These are phyloP conservation scores for Candidula unifasciata DNA, from an alignment of 2,888 invertebrate genomes.

Conservation along the genomic window DNA sequence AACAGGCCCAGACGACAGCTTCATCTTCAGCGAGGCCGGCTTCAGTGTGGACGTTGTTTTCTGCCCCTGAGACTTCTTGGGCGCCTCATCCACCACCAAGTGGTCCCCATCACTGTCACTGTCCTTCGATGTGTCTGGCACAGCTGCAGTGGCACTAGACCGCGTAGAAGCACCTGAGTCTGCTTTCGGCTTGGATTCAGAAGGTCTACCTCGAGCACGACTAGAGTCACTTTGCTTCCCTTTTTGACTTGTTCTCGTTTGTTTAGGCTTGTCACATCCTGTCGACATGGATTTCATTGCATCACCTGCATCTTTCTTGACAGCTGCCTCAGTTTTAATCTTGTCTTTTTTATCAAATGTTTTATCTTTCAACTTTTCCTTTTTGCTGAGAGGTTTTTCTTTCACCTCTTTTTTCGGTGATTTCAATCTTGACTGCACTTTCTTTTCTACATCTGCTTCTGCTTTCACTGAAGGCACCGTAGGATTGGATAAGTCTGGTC, in stretches of 20 bases:
- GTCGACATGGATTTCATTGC: background rate
- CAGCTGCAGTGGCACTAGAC: background rate
- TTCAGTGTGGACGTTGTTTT: slow-evolving; percentile 59
- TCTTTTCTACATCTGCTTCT: slow-evolving; percentile 38
- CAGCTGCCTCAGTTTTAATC: background rate
- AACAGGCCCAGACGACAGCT: slow-evolving; percentile 32
- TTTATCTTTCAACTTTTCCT: slow-evolving; percentile 28
- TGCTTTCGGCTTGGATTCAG: slow-evolving; percentile 25
- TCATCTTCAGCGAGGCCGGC: slow-evolving; percentile 58
- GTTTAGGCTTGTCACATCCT: background rate
- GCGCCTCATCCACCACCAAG: slow-evolving; percentile 79
- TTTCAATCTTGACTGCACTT: background rate
- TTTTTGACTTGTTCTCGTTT: background rate
- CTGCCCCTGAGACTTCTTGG: slow-evolving; percentile 61
- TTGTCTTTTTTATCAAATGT: background rate
- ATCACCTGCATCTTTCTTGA: background rate
- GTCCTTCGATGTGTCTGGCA: slow-evolving; percentile 23
- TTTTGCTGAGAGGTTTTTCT: background rate
- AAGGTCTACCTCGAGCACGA: background rate
- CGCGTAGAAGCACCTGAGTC: background rate
- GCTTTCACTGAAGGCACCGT: slow-evolving; percentile 4
- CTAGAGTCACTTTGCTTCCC: background rate
- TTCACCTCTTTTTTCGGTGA: slow-evolving; percentile 3
- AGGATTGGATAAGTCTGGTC: slow-evolving; percentile 11
- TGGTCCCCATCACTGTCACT: slow-evolving; percentile 80